Evolutionary conservation across 1,140 invertebrate species (phyloP).

Genomic region (Hermatobates lingyangjiaoensis): DNA sequence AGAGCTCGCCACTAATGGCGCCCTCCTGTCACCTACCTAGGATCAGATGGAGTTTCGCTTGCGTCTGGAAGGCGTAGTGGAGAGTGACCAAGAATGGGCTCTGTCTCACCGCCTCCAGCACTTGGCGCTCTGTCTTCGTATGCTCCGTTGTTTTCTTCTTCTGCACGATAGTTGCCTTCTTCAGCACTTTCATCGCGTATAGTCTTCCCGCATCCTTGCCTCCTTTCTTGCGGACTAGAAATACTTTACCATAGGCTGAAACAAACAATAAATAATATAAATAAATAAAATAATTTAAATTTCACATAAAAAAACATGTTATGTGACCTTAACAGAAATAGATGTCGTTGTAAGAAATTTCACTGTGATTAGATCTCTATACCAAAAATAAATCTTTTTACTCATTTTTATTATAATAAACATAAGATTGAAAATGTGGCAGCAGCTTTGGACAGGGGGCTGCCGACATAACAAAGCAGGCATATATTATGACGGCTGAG

Average conservation of each 20-base stretch:
- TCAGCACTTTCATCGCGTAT: slow-evolving; percentile 89
- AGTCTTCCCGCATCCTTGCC: slow-evolving; percentile 60
- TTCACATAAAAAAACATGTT: no score
- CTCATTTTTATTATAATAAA: no score
- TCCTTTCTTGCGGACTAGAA: slow-evolving; percentile 65
- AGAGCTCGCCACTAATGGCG: no score
- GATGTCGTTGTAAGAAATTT: no score
- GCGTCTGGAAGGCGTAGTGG: slow-evolving; percentile 87
- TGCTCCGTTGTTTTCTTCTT: slow-evolving; percentile 89
- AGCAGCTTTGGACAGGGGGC: no score
- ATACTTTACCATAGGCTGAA: slow-evolving; percentile 86
- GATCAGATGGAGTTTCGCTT: slow-evolving; percentile 77
- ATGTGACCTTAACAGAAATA: no score
- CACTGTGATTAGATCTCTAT: no score
- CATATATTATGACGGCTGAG: no score
- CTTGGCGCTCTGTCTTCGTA: slow-evolving; percentile 74
- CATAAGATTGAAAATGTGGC: no score
- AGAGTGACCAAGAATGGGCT: slow-evolving; percentile 81
- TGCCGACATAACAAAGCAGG: no score
- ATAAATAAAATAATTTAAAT: no score
- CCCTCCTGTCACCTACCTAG: slow-evolving; percentile 58
- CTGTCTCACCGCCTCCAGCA: slow-evolving; percentile 69
- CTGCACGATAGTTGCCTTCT: slow-evolving; percentile 73
- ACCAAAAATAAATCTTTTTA: no score
- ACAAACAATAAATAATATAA: slow-evolving; percentile 24